Conservation (phyloP, 2,113 vertebrate species). For the Hemiprocne comata region DNA sequence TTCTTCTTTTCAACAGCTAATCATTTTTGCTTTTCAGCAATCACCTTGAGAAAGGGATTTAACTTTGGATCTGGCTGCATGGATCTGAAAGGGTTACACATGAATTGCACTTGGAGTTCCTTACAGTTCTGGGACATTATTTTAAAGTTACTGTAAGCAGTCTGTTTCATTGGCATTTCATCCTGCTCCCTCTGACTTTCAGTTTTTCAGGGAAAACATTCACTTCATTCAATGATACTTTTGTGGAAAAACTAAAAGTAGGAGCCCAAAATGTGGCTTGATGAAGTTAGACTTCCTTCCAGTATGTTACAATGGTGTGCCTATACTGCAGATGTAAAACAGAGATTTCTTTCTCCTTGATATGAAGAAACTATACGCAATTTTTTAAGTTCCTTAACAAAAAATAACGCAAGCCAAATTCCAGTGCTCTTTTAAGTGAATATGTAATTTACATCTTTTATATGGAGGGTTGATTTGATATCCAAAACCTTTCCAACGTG, state of each 20-base stretch:
- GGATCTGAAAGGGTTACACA: not conserved
- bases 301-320: not conserved
- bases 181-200: not conserved
- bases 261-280: not conserved
- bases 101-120: not conserved
- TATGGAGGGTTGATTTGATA: not conserved
- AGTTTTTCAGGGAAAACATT: not conserved
- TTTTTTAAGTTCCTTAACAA: not conserved
- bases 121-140: not conserved
- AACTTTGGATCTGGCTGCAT: not conserved
- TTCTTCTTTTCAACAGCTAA: not conserved
- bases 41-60: not conserved
- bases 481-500: not conserved
- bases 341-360: slow-evolving; percentile 3
- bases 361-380: not conserved
- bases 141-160: not conserved
- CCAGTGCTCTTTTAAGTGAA: not conserved
- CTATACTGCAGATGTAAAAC: not conserved
- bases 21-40: not conserved
- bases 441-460: not conserved
- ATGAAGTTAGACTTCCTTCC: not conserved
- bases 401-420: not conserved
- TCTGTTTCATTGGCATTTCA: not conserved
- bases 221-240: slow-evolving; percentile 11
- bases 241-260: not conserved